Evolutionary conservation across 2,888 invertebrate species (phyloP), one percentile per base, ranked within the genome.

Genomic region (Liposcelis brunnea): DNA sequence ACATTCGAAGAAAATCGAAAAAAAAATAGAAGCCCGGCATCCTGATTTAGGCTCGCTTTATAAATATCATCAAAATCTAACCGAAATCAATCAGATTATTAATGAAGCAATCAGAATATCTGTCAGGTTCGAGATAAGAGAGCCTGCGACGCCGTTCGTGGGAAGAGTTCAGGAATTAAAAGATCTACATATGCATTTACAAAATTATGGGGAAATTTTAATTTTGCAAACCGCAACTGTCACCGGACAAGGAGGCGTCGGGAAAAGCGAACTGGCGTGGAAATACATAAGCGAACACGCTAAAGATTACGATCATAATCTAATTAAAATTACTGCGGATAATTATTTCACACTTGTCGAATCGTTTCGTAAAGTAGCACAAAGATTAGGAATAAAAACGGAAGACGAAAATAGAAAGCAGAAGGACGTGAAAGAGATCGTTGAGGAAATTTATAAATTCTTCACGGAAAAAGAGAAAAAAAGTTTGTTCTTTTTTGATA

Each of bases 301-400:
- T 11, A 18, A 31, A 19, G 34, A 46, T 18, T 44, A 47, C 16
- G 43, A 38, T 19, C 31, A 44, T 19, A 49, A 50, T 18, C 19
- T 47, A 7, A 32, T 50, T 2, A 47, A 47, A 49, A 46, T 50
- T 14, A 45, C 49, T 31, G 50, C 50, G n/a, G 46, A 49, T 14
- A 43, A 32, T 12, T 34, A 33, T 21, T 14, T 18, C 6, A 36
- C 44, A 2, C 26, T 49, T 19, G 31, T 33, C 8, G 40, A 45
- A 2, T 46, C 43, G 12, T 46, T 49, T 26, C 36, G 42, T 26
- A 42, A 35, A 31, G n/a, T 48, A 6, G 47, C 49, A 2, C 37
- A 38, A 8, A 36, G 47, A n/a, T 19, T 49, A 14, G 31, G 43
- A 2, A 42, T 49, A 32, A 31, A 31, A 15, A 37, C 46, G 18